Evolutionary conservation across 2,113 vertebrate species (phyloP).

Genomic region (Cheirogaleus medius): DNA sequence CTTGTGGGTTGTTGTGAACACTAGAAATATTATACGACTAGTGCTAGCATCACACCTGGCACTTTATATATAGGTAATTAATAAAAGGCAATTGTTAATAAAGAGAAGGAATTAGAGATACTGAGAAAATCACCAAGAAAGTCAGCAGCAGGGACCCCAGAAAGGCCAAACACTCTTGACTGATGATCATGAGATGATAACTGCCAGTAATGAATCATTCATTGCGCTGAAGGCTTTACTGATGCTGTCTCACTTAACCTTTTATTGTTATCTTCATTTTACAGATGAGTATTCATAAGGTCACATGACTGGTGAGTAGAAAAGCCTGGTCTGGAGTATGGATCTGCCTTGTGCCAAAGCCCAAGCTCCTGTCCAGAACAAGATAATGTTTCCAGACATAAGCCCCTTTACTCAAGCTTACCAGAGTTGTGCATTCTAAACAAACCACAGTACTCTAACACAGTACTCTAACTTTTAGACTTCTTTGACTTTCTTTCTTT

Average conservation of each 20-base stretch:
- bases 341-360: neutral
- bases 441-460: neutral
- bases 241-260: neutral
- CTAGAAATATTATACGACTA: neutral
- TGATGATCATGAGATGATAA: neutral
- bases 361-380: neutral
- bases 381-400: neutral
- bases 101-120: neutral
- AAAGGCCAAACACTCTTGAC: neutral
- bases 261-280: neutral
- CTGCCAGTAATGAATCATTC: neutral
- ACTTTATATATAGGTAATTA: neutral
- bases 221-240: neutral
- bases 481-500: neutral
- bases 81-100: neutral
- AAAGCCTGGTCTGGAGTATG: neutral
- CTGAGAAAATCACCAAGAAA: neutral
- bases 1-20: neutral
- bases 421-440: neutral
- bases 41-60: neutral
- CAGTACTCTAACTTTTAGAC: neutral
- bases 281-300: neutral
- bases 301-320: neutral
- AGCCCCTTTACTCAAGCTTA: neutral
- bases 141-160: neutral